phyloP scores from a whole-genome alignment of 2,888 invertebrate species.

The Eumacrocentrus americanus region DNA sequence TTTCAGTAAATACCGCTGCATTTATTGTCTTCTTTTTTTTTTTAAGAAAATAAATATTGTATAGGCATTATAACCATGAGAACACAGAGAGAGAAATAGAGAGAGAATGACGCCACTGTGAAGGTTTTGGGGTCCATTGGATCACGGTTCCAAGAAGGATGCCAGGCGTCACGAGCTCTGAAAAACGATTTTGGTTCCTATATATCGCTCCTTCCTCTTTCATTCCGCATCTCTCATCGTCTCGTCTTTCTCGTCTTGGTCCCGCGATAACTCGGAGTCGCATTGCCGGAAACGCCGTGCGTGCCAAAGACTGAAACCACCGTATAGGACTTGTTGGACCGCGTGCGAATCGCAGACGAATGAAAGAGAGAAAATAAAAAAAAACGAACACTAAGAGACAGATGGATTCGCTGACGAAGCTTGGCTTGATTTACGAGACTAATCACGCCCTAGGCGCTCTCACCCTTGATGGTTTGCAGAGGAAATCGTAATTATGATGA shows the following conservation, averaged over 20 bases:
- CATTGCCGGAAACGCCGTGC: slow-evolving; percentile 58
- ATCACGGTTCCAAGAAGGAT: slow-evolving; percentile 30
- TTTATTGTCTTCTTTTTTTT: not conserved
- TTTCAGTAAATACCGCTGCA: not conserved
- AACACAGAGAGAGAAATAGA: slow-evolving; percentile 16
- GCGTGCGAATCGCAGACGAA: slow-evolving; percentile 38
- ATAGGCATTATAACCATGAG: not conserved
- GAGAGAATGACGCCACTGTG: slow-evolving; percentile 9
- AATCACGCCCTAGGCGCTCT: not conserved
- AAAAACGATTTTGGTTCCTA: slow-evolving; percentile 6
- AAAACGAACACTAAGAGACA: slow-evolving; percentile 11
- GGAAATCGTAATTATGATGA: not conserved
- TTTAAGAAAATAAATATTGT: not conserved
- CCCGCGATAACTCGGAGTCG: slow-evolving; percentile 36
- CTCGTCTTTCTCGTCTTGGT: slow-evolving; percentile 4
- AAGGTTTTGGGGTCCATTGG: slow-evolving; percentile 25
- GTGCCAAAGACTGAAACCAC: slow-evolving; percentile 50
- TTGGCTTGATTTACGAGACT: slow-evolving; percentile 13
- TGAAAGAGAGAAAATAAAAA: slow-evolving; percentile 30
- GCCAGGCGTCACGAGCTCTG: slow-evolving; percentile 15
- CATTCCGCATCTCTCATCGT: slow-evolving; percentile 5
- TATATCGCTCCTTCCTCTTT: slow-evolving; percentile 12
- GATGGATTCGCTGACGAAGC: slow-evolving; percentile 24
- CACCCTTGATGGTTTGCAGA: not conserved
- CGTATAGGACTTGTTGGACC: slow-evolving; percentile 36